Evolutionary conservation across 2,113 vertebrate genomes (phyloP).

Genomic region (Amblyopsis rosae): DNA sequence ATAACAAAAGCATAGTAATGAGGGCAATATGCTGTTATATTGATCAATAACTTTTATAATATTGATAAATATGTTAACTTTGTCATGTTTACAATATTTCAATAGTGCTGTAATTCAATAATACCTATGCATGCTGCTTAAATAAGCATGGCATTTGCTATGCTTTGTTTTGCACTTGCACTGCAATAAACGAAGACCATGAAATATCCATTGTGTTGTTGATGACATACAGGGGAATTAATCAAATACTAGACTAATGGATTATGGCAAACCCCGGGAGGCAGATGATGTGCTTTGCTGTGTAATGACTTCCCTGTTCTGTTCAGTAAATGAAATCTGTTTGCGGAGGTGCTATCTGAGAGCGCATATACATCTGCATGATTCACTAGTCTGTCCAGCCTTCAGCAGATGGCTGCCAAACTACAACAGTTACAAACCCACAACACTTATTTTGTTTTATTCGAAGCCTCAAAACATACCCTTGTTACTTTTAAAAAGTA

Average conservation of each 20-base stretch:
- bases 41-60: no score
- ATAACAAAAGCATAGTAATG: neutral
- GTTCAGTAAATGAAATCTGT: constrained; percentile 3
- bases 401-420: constrained; percentile 41
- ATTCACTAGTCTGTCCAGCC: constrained; percentile 27
- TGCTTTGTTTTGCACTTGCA: neutral
- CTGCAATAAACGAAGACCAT: neutral
- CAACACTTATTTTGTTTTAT: neutral
- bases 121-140: neutral
- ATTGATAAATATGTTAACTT: no score
- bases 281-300: constrained; percentile 14
- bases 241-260: neutral
- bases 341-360: constrained; percentile 13
- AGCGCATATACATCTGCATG: constrained; percentile 37
- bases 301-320: constrained; percentile 2
- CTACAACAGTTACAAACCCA: neutral
- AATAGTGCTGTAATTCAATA: no score
- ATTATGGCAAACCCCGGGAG: neutral
- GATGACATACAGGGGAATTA: neutral
- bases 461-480: neutral
- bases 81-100: no score
- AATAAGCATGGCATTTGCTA: neutral
- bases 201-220: neutral
- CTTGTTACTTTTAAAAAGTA: neutral
- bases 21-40: neutral